phyloP scores from a whole-genome alignment of 2,888 invertebrate genomes.

The Baronia brevicornis region DNA sequence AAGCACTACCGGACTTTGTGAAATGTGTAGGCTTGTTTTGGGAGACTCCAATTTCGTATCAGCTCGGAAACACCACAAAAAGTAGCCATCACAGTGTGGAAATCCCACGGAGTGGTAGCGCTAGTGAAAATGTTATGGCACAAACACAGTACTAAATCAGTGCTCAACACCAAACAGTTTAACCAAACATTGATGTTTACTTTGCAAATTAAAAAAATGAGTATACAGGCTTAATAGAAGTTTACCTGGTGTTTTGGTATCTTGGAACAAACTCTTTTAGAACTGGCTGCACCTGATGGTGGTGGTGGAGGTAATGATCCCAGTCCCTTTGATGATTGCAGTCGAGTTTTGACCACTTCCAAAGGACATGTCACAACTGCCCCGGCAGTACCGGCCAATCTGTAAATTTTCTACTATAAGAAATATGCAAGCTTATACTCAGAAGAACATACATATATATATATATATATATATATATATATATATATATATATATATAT shows the following conservation, averaged over 20 bases:
- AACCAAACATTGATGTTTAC: constrained; percentile 10
- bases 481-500: too few relatives aligned
- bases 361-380: constrained; percentile 98
- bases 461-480: too few relatives aligned
- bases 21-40: too few relatives aligned
- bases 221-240: neutral
- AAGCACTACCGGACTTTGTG: too few relatives aligned
- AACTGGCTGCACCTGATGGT: constrained; percentile 64
- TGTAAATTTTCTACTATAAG: constrained; percentile 47
- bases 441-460: too few relatives aligned
- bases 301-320: constrained; percentile 70
- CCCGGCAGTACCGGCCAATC: constrained; percentile 96
- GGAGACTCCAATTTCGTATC: too few relatives aligned
- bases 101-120: too few relatives aligned
- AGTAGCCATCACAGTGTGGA: too few relatives aligned
- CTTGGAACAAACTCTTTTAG: constrained; percentile 85
- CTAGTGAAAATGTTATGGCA: too few relatives aligned
- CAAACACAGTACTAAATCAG: too few relatives aligned
- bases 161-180: neutral
- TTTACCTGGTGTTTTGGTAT: constrained; percentile 83
- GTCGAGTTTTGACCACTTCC: constrained; percentile 97
- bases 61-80: too few relatives aligned
- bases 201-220: constrained; percentile 7
- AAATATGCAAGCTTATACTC: too few relatives aligned
- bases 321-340: constrained; percentile 92